Conservation (phyloP, 2,888 invertebrate species). For the Gortyna flavago region DNA sequence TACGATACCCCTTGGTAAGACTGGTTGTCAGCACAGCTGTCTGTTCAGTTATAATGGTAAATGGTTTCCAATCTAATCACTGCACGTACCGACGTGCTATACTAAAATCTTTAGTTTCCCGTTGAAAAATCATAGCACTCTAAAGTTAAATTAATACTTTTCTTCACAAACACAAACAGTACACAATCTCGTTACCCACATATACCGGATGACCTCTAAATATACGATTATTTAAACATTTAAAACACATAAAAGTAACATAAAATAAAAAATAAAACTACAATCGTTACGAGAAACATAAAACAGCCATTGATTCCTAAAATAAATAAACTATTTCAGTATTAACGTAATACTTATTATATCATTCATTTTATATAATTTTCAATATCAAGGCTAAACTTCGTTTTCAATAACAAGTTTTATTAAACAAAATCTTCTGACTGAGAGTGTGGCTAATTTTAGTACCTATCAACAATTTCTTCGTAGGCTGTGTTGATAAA, state of each 20-base stretch:
- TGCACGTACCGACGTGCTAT: neutral
- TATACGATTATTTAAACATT: slow-evolving; percentile 38
- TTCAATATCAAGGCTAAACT: slow-evolving; percentile 56
- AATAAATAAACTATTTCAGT: slow-evolving; percentile 45
- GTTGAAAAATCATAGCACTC: neutral
- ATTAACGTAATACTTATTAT: slow-evolving; percentile 43
- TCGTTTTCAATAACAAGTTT: slow-evolving; percentile 35
- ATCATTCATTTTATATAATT: slow-evolving; percentile 50
- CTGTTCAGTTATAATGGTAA: no score
- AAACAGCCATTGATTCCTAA: slow-evolving; percentile 49
- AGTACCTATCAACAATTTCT: neutral
- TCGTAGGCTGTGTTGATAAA: neutral
- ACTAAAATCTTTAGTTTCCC: no score
- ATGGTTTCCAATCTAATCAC: neutral
- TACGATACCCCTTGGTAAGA: no score
- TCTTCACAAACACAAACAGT: slow-evolving; percentile 5
- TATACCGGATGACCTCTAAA: slow-evolving; percentile 29
- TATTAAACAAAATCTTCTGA: slow-evolving; percentile 25
- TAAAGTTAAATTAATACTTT: neutral
- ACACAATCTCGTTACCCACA: slow-evolving; percentile 1
- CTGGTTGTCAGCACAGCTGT: no score
- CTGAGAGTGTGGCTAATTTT: slow-evolving; percentile 1
- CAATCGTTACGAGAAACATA: slow-evolving; percentile 44
- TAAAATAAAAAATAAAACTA: slow-evolving; percentile 49
- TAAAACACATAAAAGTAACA: slow-evolving; percentile 40